phyloP scores from a whole-genome alignment of 2,888 invertebrate species.

The Zelleria hepariella region DNA sequence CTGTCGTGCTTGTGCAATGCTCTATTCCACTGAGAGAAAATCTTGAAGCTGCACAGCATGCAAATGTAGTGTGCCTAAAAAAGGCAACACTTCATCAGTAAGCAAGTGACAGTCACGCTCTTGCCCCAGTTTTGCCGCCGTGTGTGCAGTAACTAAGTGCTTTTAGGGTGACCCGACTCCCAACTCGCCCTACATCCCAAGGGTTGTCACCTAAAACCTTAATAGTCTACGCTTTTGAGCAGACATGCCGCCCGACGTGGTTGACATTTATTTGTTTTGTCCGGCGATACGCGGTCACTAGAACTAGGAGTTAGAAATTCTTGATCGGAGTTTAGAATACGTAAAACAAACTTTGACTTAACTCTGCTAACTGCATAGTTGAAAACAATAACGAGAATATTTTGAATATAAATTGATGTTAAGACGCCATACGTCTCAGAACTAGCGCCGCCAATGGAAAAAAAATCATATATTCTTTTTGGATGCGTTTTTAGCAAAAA shows the following conservation, averaged over 20 bases:
- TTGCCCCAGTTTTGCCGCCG: conserved; percentile 42
- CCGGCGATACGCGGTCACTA: background rate
- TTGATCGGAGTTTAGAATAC: too few relatives aligned
- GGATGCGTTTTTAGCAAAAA: too few relatives aligned
- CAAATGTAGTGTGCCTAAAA: background rate
- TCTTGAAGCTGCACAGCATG: background rate
- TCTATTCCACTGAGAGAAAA: background rate
- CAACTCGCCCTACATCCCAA: conserved; percentile 44
- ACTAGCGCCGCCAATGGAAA: too few relatives aligned
- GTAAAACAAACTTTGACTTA: too few relatives aligned
- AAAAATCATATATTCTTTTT: too few relatives aligned
- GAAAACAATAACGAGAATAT: too few relatives aligned
- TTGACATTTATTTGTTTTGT: background rate
- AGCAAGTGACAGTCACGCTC: conserved; percentile 25
- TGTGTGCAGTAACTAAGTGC: conserved; percentile 46
- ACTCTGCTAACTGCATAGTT: too few relatives aligned
- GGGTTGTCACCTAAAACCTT: conserved; percentile 21
- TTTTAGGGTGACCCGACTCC: conserved; percentile 50
- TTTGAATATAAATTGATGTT: too few relatives aligned
- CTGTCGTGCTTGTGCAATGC: background rate
- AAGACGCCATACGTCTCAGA: too few relatives aligned
- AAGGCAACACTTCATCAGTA: background rate
- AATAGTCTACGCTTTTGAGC: background rate
- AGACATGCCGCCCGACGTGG: background rate
- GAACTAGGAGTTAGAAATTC: background rate